phyloP scores from a whole-genome alignment of 2,888 invertebrate genomes.

The Sabatieria punctata region DNA sequence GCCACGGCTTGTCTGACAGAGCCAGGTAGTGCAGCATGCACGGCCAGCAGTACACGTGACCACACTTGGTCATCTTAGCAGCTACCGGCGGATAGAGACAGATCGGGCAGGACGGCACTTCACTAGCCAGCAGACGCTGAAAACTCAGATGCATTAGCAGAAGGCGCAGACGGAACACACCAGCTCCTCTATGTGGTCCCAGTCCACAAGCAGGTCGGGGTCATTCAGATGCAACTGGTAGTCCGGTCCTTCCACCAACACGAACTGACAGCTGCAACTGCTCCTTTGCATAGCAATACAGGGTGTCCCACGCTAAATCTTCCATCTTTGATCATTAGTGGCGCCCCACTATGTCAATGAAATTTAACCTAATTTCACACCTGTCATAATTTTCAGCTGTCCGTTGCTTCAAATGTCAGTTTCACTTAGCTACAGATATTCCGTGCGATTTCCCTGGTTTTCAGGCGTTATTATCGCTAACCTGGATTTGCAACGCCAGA shows the following conservation, averaged over 20 bases:
- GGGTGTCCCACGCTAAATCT: too few relatives aligned
- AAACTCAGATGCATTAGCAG: constrained; percentile 13
- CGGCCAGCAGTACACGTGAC: constrained; percentile 89
- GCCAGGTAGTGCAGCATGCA: constrained; percentile 80
- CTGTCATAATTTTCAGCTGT: constrained; percentile 1
- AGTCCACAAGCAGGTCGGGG: constrained; percentile 73
- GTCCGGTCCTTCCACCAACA: constrained; percentile 63
- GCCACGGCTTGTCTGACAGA: constrained; percentile 59
- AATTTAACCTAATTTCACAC: background rate
- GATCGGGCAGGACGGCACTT: constrained; percentile 61
- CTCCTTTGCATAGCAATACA: too few relatives aligned
- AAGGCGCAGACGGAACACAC: too few relatives aligned
- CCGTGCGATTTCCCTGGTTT: too few relatives aligned
- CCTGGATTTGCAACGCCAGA: too few relatives aligned
- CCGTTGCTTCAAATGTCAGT: too few relatives aligned
- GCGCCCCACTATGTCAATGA: too few relatives aligned
- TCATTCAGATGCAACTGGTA: constrained; percentile 58
- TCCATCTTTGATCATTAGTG: too few relatives aligned
- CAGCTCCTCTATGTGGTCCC: constrained; percentile 81
- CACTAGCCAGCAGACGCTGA: constrained; percentile 26
- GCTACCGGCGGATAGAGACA: constrained; percentile 70
- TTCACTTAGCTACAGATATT: too few relatives aligned
- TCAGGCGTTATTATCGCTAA: too few relatives aligned
- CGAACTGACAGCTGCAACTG: constrained; percentile 73
- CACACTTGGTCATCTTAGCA: constrained; percentile 79